These are phyloP conservation scores for Chaenodraco wilsoni DNA, from an alignment of 2,797 vertebrate species.

Conservation along the genomic window DNA sequence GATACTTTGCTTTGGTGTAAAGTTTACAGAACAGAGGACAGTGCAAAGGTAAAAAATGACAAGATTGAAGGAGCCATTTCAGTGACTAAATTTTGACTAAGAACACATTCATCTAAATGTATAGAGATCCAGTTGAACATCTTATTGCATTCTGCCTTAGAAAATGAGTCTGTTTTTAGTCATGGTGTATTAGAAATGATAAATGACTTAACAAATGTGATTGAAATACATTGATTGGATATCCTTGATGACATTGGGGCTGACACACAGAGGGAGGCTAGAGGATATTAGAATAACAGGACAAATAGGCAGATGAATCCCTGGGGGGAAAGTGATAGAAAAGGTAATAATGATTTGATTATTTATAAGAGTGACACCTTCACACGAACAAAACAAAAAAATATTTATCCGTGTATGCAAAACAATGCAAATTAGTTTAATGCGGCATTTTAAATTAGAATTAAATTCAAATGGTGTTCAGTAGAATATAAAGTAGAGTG, in stretches of 20 bases:
- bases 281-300: slow-evolving; percentile 37
- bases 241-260: slow-evolving; percentile 19
- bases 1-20: not conserved
- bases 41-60: not conserved
- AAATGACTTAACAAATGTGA: slow-evolving; percentile 2
- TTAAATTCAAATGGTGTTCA: not conserved
- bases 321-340: not conserved
- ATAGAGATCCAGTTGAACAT: not conserved
- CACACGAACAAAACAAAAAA: slow-evolving; percentile 10
- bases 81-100: not conserved
- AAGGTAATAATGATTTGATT: slow-evolving; percentile 27
- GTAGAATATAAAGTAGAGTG: not conserved
- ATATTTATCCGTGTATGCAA: not conserved
- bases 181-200: slow-evolving; percentile 2
- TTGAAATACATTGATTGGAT: slow-evolving; percentile 11
- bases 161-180: slow-evolving; percentile 8
- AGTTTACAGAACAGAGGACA: slow-evolving; percentile 1
- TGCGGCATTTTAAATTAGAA: not conserved
- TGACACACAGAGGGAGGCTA: not conserved
- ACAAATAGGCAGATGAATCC: slow-evolving; percentile 23
- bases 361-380: slow-evolving; percentile 10
- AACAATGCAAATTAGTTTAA: not conserved
- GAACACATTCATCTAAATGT: not conserved
- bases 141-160: not conserved
- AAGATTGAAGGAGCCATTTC: not conserved